Evolutionary conservation across 2,797 vertebrate genomes (phyloP).

Genomic region (Intellagama lesueurii): DNA sequence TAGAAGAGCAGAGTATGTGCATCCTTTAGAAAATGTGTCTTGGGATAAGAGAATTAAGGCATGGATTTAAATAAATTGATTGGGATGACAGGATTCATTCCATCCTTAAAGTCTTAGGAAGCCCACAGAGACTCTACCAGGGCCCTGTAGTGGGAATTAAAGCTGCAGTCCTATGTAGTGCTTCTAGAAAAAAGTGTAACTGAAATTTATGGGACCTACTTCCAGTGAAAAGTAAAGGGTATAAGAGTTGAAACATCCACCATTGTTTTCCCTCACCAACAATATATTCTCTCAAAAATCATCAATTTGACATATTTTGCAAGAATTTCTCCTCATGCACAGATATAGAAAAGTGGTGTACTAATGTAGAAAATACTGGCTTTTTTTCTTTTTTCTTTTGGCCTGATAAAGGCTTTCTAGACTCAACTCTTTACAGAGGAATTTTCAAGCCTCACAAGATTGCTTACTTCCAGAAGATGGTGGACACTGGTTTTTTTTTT

Average conservation of each 20-base stretch:
- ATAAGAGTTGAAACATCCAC: neutral
- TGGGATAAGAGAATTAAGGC: conserved; percentile 52
- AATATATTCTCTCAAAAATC: neutral
- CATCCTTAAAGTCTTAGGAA: conserved; percentile 10
- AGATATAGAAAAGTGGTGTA: too few relatives aligned
- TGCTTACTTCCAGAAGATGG: too few relatives aligned
- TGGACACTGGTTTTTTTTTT: too few relatives aligned
- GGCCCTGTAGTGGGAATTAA: neutral
- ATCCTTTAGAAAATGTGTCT: conserved; percentile 37
- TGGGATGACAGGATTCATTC: conserved; percentile 41
- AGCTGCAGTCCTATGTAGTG: neutral
- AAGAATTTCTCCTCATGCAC: neutral
- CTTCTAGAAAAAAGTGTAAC: neutral
- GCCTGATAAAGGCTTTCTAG: too few relatives aligned
- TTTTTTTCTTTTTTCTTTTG: too few relatives aligned
- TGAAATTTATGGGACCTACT: neutral
- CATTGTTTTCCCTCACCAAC: neutral
- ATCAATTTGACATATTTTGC: neutral
- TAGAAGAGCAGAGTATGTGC: conserved; percentile 31
- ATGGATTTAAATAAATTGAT: conserved; percentile 46
- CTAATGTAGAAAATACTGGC: too few relatives aligned
- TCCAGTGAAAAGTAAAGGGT: neutral
- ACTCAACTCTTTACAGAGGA: too few relatives aligned
- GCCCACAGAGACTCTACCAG: neutral
- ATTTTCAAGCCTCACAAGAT: too few relatives aligned